Percentiles rank a stretch among this genome's conserved stretches.
phyloP scores from a whole-genome alignment of 2,113 vertebrate species.

The Romanogobio albipinnatus region DNA sequence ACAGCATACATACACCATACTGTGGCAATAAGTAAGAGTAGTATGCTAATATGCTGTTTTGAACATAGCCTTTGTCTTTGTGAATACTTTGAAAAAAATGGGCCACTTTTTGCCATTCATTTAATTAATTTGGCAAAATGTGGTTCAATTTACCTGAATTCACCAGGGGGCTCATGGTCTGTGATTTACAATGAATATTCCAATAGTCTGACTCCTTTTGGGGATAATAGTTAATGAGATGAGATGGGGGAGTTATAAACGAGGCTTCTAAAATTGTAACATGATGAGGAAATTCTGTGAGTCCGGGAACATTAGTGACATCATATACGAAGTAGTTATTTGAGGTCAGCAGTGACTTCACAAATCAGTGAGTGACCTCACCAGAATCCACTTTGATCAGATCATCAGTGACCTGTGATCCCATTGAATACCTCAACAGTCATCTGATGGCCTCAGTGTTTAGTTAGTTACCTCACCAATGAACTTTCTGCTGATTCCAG shows the following conservation, averaged over 20 bases:
- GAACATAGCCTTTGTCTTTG: neutral
- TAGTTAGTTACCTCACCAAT: neutral
- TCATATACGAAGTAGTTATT: neutral
- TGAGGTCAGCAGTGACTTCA: neutral
- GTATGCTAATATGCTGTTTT: neutral
- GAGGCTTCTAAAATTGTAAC: neutral
- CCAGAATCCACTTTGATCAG: neutral
- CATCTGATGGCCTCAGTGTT: neutral
- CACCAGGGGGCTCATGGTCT: neutral
- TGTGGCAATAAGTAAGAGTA: neutral
- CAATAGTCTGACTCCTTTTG: slow-evolving; percentile 6
- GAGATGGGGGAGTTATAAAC: neutral
- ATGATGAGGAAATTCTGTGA: neutral
- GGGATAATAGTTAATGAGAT: slow-evolving; percentile 10
- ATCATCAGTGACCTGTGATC: slow-evolving; percentile 28
- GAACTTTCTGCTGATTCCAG: neutral
- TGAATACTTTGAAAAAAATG: neutral
- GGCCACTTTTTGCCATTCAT: neutral
- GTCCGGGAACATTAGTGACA: neutral
- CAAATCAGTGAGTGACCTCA: slow-evolving; percentile 1
- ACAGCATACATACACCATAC: neutral
- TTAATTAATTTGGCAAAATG: slow-evolving; percentile 5
- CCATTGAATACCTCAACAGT: neutral
- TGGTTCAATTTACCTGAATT: slow-evolving; percentile 7
- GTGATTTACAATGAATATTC: neutral